phyloP scores from a whole-genome alignment of 2,888 invertebrate genomes.

The Mesorhabditis sp. region DNA sequence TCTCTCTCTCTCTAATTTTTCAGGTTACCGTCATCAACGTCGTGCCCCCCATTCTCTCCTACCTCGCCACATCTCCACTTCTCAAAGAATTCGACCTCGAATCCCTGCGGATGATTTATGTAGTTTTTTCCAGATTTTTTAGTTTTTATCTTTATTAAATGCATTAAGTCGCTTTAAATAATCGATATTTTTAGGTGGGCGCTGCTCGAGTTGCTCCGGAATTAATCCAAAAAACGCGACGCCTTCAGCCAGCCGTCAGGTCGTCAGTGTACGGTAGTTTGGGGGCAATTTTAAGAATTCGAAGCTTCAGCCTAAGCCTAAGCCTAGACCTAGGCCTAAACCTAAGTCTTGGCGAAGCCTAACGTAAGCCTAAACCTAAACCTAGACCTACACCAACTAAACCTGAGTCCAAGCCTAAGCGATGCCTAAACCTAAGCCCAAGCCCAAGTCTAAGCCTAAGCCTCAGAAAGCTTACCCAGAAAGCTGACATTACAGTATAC shows the following conservation, averaged over 20 bases:
- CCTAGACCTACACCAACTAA: too few species aligned
- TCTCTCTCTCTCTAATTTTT: not conserved
- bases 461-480: too few species aligned
- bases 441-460: too few species aligned
- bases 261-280: conserved; percentile 19
- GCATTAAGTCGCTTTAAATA: not conserved
- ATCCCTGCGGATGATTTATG: not conserved
- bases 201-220: conserved; percentile 5
- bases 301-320: too few species aligned
- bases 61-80: conserved; percentile 16
- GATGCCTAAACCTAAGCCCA: too few species aligned
- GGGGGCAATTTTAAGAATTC: too few species aligned
- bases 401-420: too few species aligned
- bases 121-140: conserved; percentile 21
- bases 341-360: too few species aligned
- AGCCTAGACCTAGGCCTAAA: too few species aligned
- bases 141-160: conserved; percentile 12
- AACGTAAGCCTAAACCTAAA: too few species aligned
- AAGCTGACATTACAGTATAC: conserved; percentile 33
- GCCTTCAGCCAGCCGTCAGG: not conserved
- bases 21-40: conserved; percentile 34
- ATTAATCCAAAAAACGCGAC: not conserved
- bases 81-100: not conserved
- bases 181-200: not conserved
- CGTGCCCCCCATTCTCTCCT: conserved; percentile 41